Percentiles rank a stretch among this genome's conserved stretches.
Conservation (phyloP, 2,113 vertebrate species). For the Colinus virginianus region DNA sequence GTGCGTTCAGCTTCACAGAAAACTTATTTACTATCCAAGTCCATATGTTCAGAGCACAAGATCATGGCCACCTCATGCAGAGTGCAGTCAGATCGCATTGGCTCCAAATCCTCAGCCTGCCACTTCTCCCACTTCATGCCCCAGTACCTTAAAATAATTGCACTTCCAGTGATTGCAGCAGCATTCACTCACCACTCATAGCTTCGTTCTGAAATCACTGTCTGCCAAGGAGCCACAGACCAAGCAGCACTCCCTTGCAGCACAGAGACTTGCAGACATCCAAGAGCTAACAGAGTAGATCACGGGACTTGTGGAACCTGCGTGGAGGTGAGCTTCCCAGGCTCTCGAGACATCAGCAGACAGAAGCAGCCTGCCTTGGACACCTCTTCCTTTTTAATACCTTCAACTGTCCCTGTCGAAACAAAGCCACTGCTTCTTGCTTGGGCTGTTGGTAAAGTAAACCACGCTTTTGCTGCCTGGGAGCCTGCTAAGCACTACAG, state of each 20-base stretch:
- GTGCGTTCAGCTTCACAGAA: background rate
- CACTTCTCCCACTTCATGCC: background rate
- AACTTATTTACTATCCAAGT: background rate
- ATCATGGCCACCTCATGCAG: background rate
- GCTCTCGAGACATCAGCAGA: background rate
- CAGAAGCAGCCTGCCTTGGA: background rate
- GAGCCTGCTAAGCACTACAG: background rate
- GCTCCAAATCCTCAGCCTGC: conserved; percentile 5
- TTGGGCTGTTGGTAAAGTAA: background rate
- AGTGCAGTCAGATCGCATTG: conserved; percentile 9
- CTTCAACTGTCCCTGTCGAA: background rate
- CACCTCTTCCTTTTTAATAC: background rate
- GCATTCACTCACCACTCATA: background rate
- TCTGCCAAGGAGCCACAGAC: background rate
- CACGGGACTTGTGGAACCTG: background rate
- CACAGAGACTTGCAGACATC: background rate
- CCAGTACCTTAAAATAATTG: conserved; percentile 28
- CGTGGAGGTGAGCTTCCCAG: background rate
- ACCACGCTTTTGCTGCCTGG: background rate
- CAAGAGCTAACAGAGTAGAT: background rate
- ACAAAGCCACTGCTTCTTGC: background rate
- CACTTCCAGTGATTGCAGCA: background rate
- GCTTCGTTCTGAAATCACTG: background rate
- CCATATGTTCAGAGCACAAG: background rate
- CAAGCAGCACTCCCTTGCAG: background rate